Conservation (phyloP, 2,888 invertebrate species). For the Glaucopsyche alexis region DNA sequence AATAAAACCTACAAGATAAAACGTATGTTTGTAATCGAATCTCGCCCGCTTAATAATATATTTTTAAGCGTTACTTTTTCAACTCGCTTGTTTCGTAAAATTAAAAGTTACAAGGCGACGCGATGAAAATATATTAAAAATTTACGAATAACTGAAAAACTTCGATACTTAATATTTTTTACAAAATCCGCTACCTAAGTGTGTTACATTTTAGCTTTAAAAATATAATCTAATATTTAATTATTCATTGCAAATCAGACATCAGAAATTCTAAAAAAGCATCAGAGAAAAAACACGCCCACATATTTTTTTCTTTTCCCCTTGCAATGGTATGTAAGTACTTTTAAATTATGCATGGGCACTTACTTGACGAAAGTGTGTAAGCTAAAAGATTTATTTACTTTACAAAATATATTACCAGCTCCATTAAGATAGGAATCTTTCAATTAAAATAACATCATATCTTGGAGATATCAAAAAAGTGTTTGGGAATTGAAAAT, state of each 20-base stretch:
- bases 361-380: slow-evolving; percentile 1
- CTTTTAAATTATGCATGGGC: not conserved
- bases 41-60: not conserved
- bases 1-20: not conserved
- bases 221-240: no score
- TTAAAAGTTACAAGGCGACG: not conserved
- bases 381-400: slow-evolving; percentile 12
- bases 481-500: slow-evolving; percentile 3
- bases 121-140: not conserved
- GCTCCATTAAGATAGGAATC: slow-evolving; percentile 20
- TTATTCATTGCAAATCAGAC: no score
- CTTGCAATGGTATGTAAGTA: no score
- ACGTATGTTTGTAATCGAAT: not conserved
- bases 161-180: not conserved
- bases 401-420: not conserved
- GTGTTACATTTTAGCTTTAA: no score
- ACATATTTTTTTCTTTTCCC: no score
- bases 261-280: no score
- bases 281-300: no score
- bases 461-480: slow-evolving; percentile 2
- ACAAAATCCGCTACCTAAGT: no score
- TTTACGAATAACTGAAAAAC: not conserved
- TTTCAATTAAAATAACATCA: slow-evolving; percentile 18
- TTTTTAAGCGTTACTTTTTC: not conserved
- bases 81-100: not conserved